Conservation (phyloP, 1,140 invertebrate genomes). For the Rhynchophorus ferrugineus region DNA sequence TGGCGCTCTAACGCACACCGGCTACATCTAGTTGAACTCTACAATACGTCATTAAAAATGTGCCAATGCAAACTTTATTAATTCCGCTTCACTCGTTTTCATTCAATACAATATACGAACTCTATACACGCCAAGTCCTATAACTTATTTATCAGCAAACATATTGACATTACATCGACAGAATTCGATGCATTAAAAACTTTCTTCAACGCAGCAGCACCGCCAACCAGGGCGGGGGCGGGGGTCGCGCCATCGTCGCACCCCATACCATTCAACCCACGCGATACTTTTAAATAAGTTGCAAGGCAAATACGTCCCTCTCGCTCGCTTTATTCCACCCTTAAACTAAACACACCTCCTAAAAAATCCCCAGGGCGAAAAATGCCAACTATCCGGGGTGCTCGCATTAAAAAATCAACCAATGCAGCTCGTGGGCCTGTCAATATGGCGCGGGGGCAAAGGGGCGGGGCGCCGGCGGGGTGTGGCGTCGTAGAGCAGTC, state of each 20-base stretch:
- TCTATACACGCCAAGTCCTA: no score
- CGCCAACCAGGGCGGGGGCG: no score
- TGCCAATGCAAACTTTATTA: no score
- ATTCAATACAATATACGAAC: no score
- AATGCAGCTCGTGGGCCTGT: background rate
- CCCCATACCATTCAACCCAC: no score
- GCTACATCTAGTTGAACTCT: no score
- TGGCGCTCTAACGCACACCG: no score
- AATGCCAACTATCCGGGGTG: background rate
- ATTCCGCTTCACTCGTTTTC: no score
- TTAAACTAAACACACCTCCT: background rate
- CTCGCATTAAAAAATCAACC: background rate
- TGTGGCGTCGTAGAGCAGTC: background rate
- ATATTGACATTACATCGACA: background rate
- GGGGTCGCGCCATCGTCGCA: background rate
- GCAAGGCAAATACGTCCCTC: background rate
- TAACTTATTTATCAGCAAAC: no score
- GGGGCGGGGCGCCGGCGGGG: no score
- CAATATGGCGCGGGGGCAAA: background rate
- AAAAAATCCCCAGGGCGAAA: background rate
- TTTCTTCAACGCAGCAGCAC: no score
- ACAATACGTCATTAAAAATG: no score
- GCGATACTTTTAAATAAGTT: background rate
- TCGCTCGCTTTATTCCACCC: background rate
- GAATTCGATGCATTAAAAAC: background rate